phyloP scores from a whole-genome alignment of 1,140 invertebrate species.

The Apolygus lucorum region DNA sequence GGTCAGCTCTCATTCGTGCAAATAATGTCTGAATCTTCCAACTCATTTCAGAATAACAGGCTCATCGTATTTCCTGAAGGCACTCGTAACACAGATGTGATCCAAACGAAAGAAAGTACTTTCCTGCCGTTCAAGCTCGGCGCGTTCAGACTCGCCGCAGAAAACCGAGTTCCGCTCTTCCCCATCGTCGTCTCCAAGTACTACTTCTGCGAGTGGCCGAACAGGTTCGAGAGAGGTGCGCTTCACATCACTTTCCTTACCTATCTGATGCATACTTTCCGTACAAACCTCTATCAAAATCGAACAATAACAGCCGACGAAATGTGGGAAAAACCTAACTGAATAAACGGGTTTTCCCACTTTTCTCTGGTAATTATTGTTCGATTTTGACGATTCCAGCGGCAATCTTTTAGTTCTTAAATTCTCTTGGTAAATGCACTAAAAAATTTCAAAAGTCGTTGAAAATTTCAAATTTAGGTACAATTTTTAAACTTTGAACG shows the following conservation, averaged over 20 bases:
- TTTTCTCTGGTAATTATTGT: too few species aligned
- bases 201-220: neutral
- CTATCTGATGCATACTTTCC: too few species aligned
- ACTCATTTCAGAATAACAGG: neutral
- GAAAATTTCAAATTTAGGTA: too few species aligned
- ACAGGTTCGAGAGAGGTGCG: constrained; percentile 1
- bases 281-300: too few species aligned
- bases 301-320: too few species aligned
- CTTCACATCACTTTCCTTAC: neutral
- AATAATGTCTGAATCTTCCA: neutral
- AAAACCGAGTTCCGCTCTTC: constrained; percentile 15
- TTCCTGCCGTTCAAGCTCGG: constrained; percentile 18
- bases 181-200: constrained; percentile 13
- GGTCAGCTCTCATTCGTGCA: neutral
- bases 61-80: constrained; percentile 14
- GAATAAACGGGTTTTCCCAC: too few species aligned
- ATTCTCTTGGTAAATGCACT: too few species aligned
- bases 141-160: neutral
- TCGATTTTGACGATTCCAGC: too few species aligned
- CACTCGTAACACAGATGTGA: neutral
- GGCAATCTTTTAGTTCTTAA: too few species aligned
- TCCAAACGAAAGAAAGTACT: neutral
- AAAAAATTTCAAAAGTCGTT: too few species aligned
- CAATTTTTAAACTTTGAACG: too few species aligned
- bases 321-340: too few species aligned